Base-by-base conservation (phyloP, 2,888 invertebrate species). In the Drosophila hawaiiensis region DNA sequence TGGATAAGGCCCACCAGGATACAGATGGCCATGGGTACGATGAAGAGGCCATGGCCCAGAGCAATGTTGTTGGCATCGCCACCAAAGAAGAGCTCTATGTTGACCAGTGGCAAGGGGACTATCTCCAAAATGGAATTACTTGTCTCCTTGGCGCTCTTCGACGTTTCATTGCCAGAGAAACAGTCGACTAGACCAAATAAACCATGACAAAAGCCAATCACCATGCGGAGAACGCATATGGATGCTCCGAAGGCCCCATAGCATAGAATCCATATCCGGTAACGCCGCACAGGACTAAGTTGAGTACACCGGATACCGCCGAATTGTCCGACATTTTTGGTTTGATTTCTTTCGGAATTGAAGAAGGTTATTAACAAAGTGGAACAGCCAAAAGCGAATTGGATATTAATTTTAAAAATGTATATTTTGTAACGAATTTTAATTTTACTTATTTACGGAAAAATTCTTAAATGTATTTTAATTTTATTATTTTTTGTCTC, bases 171-270 rank as follows among this genome's bases (percentile, higher is more conserved):
- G 43, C 43, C 70, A 0, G 43, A 33, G 3, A 80, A 10, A 25
- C 68, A 37, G 3, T 71, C 62, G 6, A 83, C 66, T n/a, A 91
- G n/a, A 0, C 87, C 88, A 28, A 80, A 3, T 4, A 91, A 33
- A 0, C 92, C 92, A 62, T 89, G 91, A 12, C 84, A 85, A 50
- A 90, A 80, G 0, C 90, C 90, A 16, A 91, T 68, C n/a, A 87
- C 63, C 89, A 89, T 14, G 92, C 91, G 12, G 83, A 54, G 54
- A 92, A 92, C 1, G 87, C 91, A 37, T 81, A 92, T 0, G 92
- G 91, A 70, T 91, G 78, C 0, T 83, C 64, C 1, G 52, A 4
- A 0, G 91, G 88, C 1, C 61, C 62, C 4, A 89, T 59, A 28
- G 66, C 58, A 31, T 60, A 71, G 70, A 86, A 71, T 0, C 90